Evolutionary conservation across 2,113 vertebrate genomes (phyloP).

Genomic region (Halcyon malimbica): DNA sequence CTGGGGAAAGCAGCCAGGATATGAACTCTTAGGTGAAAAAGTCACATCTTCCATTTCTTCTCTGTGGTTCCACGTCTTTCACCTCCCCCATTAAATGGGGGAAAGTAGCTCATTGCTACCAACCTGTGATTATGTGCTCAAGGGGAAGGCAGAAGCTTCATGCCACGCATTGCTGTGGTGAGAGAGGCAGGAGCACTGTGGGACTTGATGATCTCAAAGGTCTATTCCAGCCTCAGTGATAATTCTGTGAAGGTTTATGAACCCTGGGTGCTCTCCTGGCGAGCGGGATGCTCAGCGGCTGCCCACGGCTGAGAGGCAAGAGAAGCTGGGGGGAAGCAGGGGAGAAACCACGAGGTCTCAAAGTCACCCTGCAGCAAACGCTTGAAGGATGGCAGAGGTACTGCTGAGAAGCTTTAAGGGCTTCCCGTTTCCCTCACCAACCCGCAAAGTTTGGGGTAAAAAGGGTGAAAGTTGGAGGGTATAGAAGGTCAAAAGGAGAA

Average conservation of each 20-base stretch:
- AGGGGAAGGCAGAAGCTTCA: background rate
- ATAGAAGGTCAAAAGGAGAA: background rate
- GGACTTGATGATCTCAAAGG: no score
- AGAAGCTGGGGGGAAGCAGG: background rate
- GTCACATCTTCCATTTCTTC: background rate
- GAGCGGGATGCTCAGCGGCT: background rate
- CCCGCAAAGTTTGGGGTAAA: background rate
- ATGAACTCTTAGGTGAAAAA: background rate
- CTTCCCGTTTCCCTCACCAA: background rate
- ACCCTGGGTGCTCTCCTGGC: background rate
- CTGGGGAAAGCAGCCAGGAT: background rate
- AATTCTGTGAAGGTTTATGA: background rate
- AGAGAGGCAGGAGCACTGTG: fast-evolving
- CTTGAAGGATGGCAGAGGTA: background rate
- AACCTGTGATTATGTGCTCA: background rate
- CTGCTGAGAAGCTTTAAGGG: background rate
- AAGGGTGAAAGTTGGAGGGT: background rate
- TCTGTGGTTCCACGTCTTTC: background rate
- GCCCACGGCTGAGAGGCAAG: fast-evolving
- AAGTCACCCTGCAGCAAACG: background rate
- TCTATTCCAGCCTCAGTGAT: no score
- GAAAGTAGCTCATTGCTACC: background rate
- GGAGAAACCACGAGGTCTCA: fast-evolving
- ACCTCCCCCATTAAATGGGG: background rate
- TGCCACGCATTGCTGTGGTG: background rate